Evolutionary conservation across 2,888 invertebrate species (phyloP).

Genomic region (Drosophila anomalipes): DNA sequence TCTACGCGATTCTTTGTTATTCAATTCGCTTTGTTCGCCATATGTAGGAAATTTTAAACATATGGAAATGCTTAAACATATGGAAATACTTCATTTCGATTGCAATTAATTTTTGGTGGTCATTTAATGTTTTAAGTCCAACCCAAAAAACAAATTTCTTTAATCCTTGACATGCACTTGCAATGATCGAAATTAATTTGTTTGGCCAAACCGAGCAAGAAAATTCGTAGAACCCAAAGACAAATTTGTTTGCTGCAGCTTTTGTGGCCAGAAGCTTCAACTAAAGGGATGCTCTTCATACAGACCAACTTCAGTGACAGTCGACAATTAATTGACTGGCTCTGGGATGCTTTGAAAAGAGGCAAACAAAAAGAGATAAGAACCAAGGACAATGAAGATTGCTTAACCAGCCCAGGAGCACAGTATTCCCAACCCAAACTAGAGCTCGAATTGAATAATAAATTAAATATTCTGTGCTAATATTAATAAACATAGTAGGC

Average conservation of each 20-base stretch:
- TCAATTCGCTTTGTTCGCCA: background rate
- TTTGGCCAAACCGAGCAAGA: slow-evolving; percentile 26
- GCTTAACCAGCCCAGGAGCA: background rate
- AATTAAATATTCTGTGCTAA: background rate
- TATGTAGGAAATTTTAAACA: background rate
- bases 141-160: slow-evolving; percentile 7
- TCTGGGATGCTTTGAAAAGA: slow-evolving; percentile 19
- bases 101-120: background rate
- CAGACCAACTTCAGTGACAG: slow-evolving; percentile 44
- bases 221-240: slow-evolving; percentile 21
- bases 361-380: slow-evolving; percentile 15
- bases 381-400: background rate
- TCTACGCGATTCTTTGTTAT: background rate
- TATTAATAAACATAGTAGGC: background rate
- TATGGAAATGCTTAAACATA: background rate
- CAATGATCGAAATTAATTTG: slow-evolving; percentile 43
- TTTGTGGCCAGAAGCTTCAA: slow-evolving; percentile 11
- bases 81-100: background rate
- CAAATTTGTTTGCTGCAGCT: slow-evolving; percentile 45
- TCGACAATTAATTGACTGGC: slow-evolving; percentile 65
- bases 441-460: background rate
- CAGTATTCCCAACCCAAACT: background rate
- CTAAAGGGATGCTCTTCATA: slow-evolving; percentile 40
- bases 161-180: slow-evolving; percentile 48
- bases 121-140: slow-evolving; percentile 8